Conservation (phyloP, 2,113 vertebrate genomes). For the Pelusios castaneus region DNA sequence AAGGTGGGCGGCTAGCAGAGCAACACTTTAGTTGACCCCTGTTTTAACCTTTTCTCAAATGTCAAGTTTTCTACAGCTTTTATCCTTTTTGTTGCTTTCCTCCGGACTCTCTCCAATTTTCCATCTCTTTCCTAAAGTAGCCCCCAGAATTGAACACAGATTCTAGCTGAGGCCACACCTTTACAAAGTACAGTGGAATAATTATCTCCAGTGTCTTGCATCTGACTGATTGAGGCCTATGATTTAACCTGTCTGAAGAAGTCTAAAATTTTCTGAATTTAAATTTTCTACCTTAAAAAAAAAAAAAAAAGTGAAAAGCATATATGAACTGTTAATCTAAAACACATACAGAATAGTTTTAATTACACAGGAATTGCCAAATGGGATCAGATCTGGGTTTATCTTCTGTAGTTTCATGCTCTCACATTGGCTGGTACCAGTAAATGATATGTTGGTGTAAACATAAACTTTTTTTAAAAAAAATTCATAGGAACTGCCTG, state of each 20-base stretch:
- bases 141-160: neutral
- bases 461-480: neutral
- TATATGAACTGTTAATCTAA: neutral
- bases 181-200: neutral
- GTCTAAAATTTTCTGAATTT: neutral
- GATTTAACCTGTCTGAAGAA: neutral
- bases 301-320: neutral
- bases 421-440: neutral
- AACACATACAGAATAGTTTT: neutral
- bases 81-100: neutral
- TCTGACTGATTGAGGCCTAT: neutral
- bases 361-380: neutral
- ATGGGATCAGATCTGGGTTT: neutral
- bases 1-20: no score
- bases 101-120: neutral
- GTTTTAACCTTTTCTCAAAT: neutral
- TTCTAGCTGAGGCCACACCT: neutral
- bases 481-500: slow-evolving; percentile 88
- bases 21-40: no score
- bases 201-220: neutral
- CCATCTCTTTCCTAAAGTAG: neutral
- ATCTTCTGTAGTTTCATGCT: neutral
- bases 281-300: neutral
- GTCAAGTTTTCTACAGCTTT: neutral
- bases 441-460: neutral